A percentile compares a stretch with the other conserved stretches of the same genome.
phyloP scores from a whole-genome alignment of 2,888 invertebrate genomes.

The Eupithecia insigniata region DNA sequence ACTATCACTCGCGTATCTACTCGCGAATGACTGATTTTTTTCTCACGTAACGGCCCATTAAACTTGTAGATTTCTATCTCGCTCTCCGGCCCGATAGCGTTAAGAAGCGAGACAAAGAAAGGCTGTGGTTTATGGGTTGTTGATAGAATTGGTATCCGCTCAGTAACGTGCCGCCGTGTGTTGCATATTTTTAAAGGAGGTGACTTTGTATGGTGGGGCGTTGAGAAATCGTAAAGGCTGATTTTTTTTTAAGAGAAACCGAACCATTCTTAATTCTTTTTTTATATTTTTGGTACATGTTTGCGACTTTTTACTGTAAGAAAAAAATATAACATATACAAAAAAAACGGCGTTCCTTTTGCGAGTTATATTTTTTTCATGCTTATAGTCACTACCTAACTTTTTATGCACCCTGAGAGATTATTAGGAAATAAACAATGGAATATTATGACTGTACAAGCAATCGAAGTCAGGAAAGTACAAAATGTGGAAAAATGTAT shows the following conservation, averaged over 20 bases:
- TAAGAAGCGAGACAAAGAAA: conserved; percentile 83
- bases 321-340: neutral
- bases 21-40: conserved; percentile 85
- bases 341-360: neutral
- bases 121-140: conserved; percentile 84
- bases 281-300: neutral
- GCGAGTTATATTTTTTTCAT: too few species aligned
- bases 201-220: conserved; percentile 68
- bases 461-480: neutral
- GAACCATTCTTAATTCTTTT: neutral
- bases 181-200: conserved; percentile 79
- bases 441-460: neutral
- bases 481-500: neutral
- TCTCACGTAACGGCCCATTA: conserved; percentile 84
- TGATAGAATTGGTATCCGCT: conserved; percentile 85
- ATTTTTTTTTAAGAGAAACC: neutral
- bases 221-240: conserved; percentile 33
- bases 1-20: conserved; percentile 84
- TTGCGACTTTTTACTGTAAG: neutral
- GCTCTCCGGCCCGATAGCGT: conserved; percentile 71
- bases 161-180: conserved; percentile 80
- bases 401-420: neutral
- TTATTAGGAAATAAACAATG: neutral
- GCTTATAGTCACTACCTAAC: too few species aligned
- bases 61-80: conserved; percentile 84